Evolutionary conservation across 2,888 invertebrate genomes (phyloP).

Genomic region (Leistus spinibarbis): DNA sequence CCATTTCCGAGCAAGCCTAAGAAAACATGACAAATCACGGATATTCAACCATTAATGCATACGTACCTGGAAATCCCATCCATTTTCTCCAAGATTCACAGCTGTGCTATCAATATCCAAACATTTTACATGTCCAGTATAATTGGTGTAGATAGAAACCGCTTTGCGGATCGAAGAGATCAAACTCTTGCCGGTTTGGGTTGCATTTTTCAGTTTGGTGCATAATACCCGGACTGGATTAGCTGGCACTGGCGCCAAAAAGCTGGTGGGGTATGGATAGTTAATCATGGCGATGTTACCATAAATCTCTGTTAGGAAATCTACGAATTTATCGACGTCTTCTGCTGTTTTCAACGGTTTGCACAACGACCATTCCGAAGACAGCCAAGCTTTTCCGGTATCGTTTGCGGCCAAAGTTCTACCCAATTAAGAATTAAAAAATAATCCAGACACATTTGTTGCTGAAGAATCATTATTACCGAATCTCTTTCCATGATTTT

Average conservation of each 20-base stretch:
- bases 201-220: slow-evolving; percentile 58
- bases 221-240: slow-evolving; percentile 78
- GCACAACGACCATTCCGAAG: slow-evolving; percentile 78
- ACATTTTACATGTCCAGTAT: slow-evolving; percentile 74
- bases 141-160: slow-evolving; percentile 80
- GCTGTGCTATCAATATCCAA: slow-evolving; percentile 64
- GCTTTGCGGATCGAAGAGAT: slow-evolving; percentile 70
- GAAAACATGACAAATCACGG: not conserved
- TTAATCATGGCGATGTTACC: slow-evolving; percentile 90
- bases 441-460: not conserved
- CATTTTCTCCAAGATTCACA: slow-evolving; percentile 68
- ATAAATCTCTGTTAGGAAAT: slow-evolving; percentile 76
- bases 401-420: slow-evolving; percentile 62
- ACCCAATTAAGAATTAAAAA: slow-evolving; percentile 42
- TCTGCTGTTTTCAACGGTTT: slow-evolving; percentile 65
- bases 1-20: slow-evolving; percentile 94
- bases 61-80: slow-evolving; percentile 83
- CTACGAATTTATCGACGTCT: slow-evolving; percentile 65
- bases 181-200: slow-evolving; percentile 60
- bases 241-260: slow-evolving; percentile 82
- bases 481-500: slow-evolving; percentile 75
- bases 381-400: slow-evolving; percentile 73
- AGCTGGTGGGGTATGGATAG: slow-evolving; percentile 89
- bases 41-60: slow-evolving; percentile 6
- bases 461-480: slow-evolving; percentile 57